Evolutionary conservation across 2,113 vertebrate species (phyloP).

Genomic region (Phyllostomus hastatus): DNA sequence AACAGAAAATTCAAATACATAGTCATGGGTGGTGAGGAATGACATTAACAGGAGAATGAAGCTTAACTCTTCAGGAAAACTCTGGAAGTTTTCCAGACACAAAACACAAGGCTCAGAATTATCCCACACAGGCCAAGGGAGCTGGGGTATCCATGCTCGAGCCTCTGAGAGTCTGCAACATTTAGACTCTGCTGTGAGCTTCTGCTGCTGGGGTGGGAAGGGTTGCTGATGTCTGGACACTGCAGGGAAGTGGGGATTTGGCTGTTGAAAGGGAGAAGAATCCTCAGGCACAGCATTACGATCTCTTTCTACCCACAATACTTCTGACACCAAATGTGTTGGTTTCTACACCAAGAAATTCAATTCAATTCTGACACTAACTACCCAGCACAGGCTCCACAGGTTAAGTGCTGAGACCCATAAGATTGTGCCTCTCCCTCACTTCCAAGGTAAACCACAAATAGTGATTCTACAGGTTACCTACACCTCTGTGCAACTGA

Average conservation of each 20-base stretch:
- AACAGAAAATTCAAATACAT: neutral
- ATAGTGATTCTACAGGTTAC: neutral
- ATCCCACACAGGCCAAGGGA: neutral
- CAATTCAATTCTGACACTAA: neutral
- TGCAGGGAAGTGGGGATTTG: neutral
- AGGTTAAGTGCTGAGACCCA: neutral
- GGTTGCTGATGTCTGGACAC: neutral
- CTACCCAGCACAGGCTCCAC: neutral
- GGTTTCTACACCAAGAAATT: neutral
- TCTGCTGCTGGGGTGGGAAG: neutral
- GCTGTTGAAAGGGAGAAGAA: neutral
- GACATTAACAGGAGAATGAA: neutral
- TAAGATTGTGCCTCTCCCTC: neutral
- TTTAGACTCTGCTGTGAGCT: neutral
- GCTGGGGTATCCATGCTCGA: no score
- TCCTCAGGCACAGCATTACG: neutral
- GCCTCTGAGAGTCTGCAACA: neutral
- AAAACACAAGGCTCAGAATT: neutral
- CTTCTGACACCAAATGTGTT: neutral
- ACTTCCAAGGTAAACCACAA: neutral
- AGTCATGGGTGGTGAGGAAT: neutral
- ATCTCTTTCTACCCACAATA: neutral
- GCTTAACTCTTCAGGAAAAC: neutral
- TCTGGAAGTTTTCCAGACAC: no score
- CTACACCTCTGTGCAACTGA: neutral